These are phyloP conservation scores for Phaonia tiefii DNA, from an alignment of 2,888 invertebrate genomes.

Conservation along the genomic window DNA sequence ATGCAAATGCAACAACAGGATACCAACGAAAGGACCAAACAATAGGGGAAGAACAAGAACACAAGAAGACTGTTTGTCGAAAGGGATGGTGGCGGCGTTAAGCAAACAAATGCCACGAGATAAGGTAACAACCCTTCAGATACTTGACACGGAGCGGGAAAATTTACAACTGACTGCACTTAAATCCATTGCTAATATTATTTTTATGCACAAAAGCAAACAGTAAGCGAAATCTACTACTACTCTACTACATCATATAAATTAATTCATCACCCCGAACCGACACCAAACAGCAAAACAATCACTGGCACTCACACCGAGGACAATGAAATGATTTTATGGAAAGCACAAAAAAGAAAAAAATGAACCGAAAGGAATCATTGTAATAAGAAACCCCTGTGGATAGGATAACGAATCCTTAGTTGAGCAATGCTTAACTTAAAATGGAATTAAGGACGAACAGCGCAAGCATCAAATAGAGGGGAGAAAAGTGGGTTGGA, in stretches of 20 bases:
- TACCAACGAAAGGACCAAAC: constrained; percentile 18
- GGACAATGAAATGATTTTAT: neutral
- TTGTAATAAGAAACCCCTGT: constrained; percentile 64
- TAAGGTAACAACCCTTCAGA: constrained; percentile 59
- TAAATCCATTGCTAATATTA: constrained; percentile 61
- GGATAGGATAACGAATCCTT: constrained; percentile 58
- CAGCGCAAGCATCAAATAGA: constrained; percentile 4
- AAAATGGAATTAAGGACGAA: constrained; percentile 32
- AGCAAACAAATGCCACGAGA: constrained; percentile 25
- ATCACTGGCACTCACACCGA: constrained; percentile 10
- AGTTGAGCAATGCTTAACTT: constrained; percentile 57
- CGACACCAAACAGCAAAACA: constrained; percentile 22
- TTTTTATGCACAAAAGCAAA: constrained; percentile 42
- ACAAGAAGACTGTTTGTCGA: constrained; percentile 16
- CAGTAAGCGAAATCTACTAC: too few relatives aligned
- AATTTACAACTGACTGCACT: constrained; percentile 58
- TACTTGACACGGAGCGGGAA: constrained; percentile 23
- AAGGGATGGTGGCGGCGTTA: constrained; percentile 14
- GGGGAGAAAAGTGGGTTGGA: constrained; percentile 52
- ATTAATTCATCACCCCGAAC: constrained; percentile 8
- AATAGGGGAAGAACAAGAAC: constrained; percentile 11
- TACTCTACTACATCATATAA: too few relatives aligned
- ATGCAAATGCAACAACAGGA: constrained; percentile 30
- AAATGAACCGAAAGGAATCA: neutral
- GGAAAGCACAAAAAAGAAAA: neutral